Percentiles rank a stretch among this genome's conserved stretches.
These are phyloP conservation scores for Ceratina japonica DNA, from an alignment of 1,140 invertebrate genomes.

Conservation along the genomic window DNA sequence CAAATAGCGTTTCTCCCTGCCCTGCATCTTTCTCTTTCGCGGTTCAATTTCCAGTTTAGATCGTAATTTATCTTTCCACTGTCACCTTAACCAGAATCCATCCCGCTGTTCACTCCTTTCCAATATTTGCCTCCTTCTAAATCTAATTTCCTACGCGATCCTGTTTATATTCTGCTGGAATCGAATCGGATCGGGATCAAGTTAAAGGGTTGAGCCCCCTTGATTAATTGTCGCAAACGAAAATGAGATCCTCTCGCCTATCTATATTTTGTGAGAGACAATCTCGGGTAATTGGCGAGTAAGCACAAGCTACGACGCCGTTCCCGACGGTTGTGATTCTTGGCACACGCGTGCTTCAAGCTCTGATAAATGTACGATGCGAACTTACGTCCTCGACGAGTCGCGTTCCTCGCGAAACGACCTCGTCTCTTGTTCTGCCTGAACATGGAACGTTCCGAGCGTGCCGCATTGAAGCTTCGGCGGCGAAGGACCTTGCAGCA, in stretches of 20 bases:
- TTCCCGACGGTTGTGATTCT: conserved; percentile 38
- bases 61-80: conserved; percentile 23
- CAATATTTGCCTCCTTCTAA: conserved; percentile 40
- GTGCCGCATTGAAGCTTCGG: neutral
- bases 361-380: conserved; percentile 43
- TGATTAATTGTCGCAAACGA: too few species aligned
- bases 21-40: neutral
- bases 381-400: conserved; percentile 6
- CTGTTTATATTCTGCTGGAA: neutral
- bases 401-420: conserved; percentile 4
- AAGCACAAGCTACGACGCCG: conserved; percentile 48
- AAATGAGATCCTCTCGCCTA: neutral
- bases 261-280: conserved; percentile 21
- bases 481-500: neutral
- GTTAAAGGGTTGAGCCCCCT: too few species aligned
- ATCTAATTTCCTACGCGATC: conserved; percentile 46
- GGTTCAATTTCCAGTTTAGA: conserved; percentile 36
- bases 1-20: conserved; percentile 7
- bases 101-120: neutral
- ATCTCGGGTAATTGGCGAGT: conserved; percentile 5
- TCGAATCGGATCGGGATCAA: neutral
- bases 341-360: conserved; percentile 9
- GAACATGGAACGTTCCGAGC: conserved; percentile 2
- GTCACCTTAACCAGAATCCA: conserved; percentile 1
- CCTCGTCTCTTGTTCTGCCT: neutral